Base-by-base conservation (phyloP, 2,797 vertebrate species). In the Melanotaenia nigrans region DNA sequence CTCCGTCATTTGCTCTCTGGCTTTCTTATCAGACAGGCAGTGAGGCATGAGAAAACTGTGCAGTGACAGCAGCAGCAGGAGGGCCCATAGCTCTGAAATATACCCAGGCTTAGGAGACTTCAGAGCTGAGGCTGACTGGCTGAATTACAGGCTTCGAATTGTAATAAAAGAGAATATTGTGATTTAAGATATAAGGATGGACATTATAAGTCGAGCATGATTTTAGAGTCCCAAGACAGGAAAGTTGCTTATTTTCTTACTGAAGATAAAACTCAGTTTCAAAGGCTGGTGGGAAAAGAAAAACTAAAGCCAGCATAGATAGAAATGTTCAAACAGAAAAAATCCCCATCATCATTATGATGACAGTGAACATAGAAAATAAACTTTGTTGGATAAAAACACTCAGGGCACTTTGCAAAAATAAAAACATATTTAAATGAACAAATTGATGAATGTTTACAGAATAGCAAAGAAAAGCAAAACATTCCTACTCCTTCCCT, bases 1-100 rank as follows among this genome's bases (percentile, higher is more conserved):
- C 51, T 68, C 61, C 45, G 10, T 76, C 78, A 62, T 72, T 56
- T 66, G 36, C 59, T 40, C 73, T 68, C 49, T 69, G 38, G 69
- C 22, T 60, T 28, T 78, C 73, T 70, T 20, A 87, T 89, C 82
- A 87, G 72, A 56, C 55, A 73, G 59, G 40, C 81, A 81, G 77
- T 71, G 78, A 83, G 84, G 89, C 81, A 68, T 81, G 59, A 22
- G 77, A 63, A 73, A 76, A 77, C 73, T 81, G 77, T 68, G 82
- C 62, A 33, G 56, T 20, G 36, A 60, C 77, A 73, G 66, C 68
- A 83, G 62, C 75, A 77, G 71, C 77, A 68, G 72, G 38, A 71
- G 59, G 77, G 66, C 18, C 3, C 6, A 51, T 9, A 35, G 10
- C 68, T 18, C 6, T 65, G 61, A 86, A 79, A 73, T 59, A 38